These are phyloP conservation scores for Polypedilum pembai DNA, from an alignment of 1,140 invertebrate species.

Conservation along the genomic window DNA sequence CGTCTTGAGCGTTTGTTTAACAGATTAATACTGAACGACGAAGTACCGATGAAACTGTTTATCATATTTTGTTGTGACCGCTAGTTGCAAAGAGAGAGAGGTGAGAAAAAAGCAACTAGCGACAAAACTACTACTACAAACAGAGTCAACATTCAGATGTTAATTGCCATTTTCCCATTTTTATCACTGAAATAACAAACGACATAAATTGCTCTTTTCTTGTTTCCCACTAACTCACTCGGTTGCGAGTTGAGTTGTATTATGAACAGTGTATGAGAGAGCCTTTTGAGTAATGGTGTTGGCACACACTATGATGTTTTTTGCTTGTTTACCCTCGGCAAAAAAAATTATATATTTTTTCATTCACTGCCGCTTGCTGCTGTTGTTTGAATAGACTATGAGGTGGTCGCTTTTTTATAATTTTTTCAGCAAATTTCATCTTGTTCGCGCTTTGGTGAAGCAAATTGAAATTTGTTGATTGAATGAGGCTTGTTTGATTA, in stretches of 20 bases:
- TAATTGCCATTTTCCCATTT: conserved; percentile 26
- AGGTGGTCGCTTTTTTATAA: no score
- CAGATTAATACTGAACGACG: conserved; percentile 4
- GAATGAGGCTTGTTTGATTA: no score
- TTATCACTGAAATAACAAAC: neutral
- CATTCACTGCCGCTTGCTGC: no score
- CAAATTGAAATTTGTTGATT: no score
- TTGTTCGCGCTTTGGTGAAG: no score
- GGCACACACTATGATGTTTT: no score
- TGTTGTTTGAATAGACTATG: no score
- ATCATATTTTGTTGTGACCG: neutral
- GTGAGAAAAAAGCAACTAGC: neutral
- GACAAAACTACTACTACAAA: neutral
- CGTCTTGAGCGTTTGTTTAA: conserved; percentile 5
- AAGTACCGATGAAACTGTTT: neutral
- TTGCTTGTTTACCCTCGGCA: no score
- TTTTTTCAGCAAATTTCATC: no score
- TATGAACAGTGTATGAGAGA: neutral
- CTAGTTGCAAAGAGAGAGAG: neutral
- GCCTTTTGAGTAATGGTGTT: no score
- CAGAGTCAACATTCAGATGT: conserved; percentile 15
- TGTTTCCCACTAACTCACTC: neutral
- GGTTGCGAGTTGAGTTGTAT: neutral
- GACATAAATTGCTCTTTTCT: neutral
- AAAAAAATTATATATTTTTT: no score